Evolutionary conservation across 92 coral and sea anemone species (phyloP).

Genomic region (Epizoanthus fatuus): DNA sequence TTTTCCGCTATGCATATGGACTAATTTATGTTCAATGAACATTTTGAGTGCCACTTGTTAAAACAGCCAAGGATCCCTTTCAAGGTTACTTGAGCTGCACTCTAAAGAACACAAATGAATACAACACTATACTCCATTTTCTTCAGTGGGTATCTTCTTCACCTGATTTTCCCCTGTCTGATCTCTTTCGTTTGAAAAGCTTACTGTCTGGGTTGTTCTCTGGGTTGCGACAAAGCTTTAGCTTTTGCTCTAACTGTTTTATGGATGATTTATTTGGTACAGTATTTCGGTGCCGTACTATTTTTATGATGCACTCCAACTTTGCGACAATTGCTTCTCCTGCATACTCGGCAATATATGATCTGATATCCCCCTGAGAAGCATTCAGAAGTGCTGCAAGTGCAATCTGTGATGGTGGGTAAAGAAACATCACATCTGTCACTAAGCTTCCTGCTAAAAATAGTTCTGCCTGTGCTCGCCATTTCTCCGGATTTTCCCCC

Average conservation of each 20-base stretch:
- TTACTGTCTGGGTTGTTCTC: constrained; percentile 92
- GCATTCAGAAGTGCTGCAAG: constrained; percentile 89
- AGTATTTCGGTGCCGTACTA: constrained; percentile 26
- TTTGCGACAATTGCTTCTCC: constrained; percentile 70
- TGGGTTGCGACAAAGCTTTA: constrained; percentile 86
- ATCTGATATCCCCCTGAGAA: constrained; percentile 57
- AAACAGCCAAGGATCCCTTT: too few species aligned
- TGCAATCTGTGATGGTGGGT: constrained; percentile 95
- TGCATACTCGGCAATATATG: constrained; percentile 62
- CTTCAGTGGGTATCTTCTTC: constrained; percentile 39
- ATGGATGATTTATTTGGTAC: constrained; percentile 52
- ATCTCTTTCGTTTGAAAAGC: constrained; percentile 72
- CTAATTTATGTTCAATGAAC: too few species aligned
- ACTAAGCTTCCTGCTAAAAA: constrained; percentile 79
- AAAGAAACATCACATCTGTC: constrained; percentile 81
- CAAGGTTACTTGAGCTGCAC: too few species aligned
- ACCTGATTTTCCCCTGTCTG: constrained; percentile 57
- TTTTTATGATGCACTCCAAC: constrained; percentile 48
- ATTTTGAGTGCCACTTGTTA: too few species aligned
- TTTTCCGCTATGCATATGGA: too few species aligned
- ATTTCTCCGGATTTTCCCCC: constrained; percentile 77
- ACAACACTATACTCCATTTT: not conserved
- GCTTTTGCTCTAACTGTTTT: constrained; percentile 78
- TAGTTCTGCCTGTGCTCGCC: constrained; percentile 85
- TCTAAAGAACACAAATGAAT: too few species aligned